Evolutionary conservation across 2,113 vertebrate species (phyloP).

Genomic region (Tetrax tetrax): DNA sequence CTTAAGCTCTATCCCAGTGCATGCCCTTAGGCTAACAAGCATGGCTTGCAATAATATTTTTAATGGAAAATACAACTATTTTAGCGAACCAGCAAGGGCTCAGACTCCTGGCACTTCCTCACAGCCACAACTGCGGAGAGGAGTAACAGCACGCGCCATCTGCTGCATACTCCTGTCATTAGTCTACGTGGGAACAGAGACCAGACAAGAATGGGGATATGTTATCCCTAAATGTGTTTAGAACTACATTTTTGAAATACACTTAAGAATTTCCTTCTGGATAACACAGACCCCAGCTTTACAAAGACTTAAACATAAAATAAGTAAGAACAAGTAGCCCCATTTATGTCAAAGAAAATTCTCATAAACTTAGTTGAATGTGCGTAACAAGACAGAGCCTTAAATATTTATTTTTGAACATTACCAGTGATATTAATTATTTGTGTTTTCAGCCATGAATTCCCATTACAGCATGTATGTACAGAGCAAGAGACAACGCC

Average conservation of each 20-base stretch:
- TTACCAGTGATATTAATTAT: slow-evolving; percentile 5
- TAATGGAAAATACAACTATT: background rate
- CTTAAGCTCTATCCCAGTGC: background rate
- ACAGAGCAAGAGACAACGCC: background rate
- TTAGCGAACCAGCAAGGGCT: background rate
- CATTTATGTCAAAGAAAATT: background rate
- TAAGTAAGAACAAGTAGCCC: background rate
- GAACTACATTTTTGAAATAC: background rate
- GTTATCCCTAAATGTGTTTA: background rate
- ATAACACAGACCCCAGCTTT: background rate
- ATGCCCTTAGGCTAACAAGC: background rate
- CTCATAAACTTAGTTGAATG: background rate
- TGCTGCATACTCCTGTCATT: background rate
- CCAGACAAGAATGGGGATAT: background rate
- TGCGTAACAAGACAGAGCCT: background rate
- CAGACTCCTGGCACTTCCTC: background rate
- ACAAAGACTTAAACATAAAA: background rate
- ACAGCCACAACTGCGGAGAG: background rate
- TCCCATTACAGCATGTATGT: background rate
- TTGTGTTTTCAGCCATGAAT: background rate
- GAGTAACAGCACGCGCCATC: background rate
- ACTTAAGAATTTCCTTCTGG: background rate
- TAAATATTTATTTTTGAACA: background rate
- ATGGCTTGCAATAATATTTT: background rate
- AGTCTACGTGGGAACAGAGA: background rate